Conservation (phyloP, 2,113 vertebrate genomes). For the Sitta europaea region DNA sequence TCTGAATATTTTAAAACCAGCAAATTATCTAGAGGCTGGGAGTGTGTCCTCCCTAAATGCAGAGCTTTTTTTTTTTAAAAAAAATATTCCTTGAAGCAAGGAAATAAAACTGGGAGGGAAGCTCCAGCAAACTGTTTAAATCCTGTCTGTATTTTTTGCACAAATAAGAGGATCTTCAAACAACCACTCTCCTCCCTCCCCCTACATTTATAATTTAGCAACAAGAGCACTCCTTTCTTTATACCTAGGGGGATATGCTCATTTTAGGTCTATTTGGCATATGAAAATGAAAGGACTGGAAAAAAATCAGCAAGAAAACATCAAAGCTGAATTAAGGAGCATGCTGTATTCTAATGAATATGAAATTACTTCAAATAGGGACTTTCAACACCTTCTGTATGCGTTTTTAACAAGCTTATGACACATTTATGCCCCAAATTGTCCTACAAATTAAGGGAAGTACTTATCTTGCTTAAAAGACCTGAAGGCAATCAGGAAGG, state of each 20-base stretch:
- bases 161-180: neutral
- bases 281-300: conserved; percentile 43
- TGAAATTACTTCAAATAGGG: neutral
- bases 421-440: neutral
- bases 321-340: neutral
- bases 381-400: neutral
- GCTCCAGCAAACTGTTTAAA: neutral
- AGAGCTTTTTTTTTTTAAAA: neutral
- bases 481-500: neutral
- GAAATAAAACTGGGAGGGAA: neutral
- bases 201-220: neutral
- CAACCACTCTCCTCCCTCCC: neutral
- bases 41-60: neutral
- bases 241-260: conserved; percentile 1
- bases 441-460: neutral
- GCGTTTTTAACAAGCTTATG: neutral
- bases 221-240: conserved; percentile 15
- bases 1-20: neutral
- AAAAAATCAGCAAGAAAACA: conserved; percentile 33
- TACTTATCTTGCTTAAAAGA: neutral
- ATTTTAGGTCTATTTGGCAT: conserved; percentile 13
- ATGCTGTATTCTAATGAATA: neutral
- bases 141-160: neutral
- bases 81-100: neutral
- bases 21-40: neutral